Conservation (phyloP, 2,888 invertebrate genomes). For the Peribatodes rhomboidaria region DNA sequence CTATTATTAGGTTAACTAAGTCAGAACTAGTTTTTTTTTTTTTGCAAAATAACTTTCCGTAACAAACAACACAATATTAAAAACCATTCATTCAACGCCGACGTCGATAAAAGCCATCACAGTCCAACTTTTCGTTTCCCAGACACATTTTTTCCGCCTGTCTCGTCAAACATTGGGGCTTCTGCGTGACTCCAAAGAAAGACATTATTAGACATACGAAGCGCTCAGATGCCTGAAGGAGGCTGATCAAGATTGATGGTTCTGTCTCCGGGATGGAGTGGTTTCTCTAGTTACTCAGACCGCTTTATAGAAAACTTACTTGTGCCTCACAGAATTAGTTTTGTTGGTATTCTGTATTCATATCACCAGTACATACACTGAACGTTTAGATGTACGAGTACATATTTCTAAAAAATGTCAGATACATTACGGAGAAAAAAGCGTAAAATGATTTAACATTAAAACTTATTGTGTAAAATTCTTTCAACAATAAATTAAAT, state of each 20-base stretch:
- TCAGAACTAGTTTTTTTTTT: too few species aligned
- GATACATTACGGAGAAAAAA: too few species aligned
- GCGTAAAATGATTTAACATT: neutral
- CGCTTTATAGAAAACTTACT: conserved; percentile 34
- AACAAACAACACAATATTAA: too few species aligned
- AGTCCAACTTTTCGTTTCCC: conserved; percentile 11
- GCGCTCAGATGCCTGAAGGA: conserved; percentile 36
- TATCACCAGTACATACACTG: too few species aligned
- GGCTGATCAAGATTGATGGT: conserved; percentile 60
- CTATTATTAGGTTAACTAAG: too few species aligned
- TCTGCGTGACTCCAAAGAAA: conserved; percentile 43
- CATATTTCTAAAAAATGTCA: too few species aligned
- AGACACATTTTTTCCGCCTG: conserved; percentile 35
- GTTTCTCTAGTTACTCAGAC: conserved; percentile 40
- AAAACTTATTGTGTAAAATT: neutral
- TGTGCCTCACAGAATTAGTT: conserved; percentile 13
- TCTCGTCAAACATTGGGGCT: conserved; percentile 32
- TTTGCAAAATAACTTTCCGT: neutral
- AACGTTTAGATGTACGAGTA: too few species aligned
- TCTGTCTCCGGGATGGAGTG: conserved; percentile 47
- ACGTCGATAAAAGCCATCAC: neutral
- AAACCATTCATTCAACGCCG: too few species aligned
- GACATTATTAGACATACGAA: conserved; percentile 46
- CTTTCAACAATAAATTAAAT: conserved; percentile 20
- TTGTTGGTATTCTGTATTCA: neutral